Base-by-base conservation (phyloP, 2,888 invertebrate species). In the Embidobia sp. region DNA sequence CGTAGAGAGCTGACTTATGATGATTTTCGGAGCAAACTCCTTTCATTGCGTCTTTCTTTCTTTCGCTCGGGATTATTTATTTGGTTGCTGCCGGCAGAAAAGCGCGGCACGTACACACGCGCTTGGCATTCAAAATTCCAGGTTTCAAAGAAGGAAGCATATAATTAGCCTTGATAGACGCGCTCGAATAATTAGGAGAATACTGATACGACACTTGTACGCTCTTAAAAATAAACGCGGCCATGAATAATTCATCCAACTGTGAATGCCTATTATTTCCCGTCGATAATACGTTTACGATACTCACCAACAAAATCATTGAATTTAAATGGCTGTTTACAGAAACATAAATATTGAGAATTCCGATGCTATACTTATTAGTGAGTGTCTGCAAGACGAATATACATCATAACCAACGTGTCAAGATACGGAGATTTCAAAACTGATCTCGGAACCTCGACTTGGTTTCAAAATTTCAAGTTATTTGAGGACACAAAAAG, bases 91-190 rank as follows among this genome's bases (percentile, higher is more conserved):
- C 8, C 19, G 13, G 3, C 13, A 35, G 35, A 33, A n/a, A 49
- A 6, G 19, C 33, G 11, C 7, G 13, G 3, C 13, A 35, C 33
- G 19, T 7, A 49, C 2, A 16, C 33, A 7, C 7, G 11, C 40
- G 4, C 8, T 31, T 13, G 22, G 10, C 11, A 44, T 40, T 57
- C 8, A 40, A 33, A 44, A 33, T 31, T 44, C 8, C 22, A 26
- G 44, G 19, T 29, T 46, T 61, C 26, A 37, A 48, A 27, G 10
- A 26, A 35, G 26, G 37, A 61, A 27, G 29, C 37, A 48, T 37
- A 48, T 48, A 61, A 61, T 61, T 48, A 61, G 48, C 37, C 61
- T 61, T 37, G 48, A 48, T 61, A 27, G 13, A 42, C 13, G 27
- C 29, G 11, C 18, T 55, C n/a, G 35, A 59, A 59, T 59, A 59